Evolutionary conservation across 2,888 invertebrate species (phyloP).

Genomic region (Apamea crenata): DNA sequence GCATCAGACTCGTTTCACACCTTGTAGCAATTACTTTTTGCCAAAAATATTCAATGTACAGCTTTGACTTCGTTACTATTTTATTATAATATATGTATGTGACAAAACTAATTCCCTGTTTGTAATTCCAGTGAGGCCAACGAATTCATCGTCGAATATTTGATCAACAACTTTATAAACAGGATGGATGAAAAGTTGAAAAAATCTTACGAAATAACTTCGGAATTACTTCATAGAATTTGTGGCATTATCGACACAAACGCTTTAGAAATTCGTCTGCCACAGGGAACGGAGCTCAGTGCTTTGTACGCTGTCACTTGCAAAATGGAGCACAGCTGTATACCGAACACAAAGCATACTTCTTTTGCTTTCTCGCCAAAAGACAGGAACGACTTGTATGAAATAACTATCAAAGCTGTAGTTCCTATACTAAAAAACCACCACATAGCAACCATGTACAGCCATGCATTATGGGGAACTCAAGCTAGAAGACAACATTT

Average conservation of each 20-base stretch:
- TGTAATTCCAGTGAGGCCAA: conserved; percentile 91
- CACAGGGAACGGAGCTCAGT: conserved; percentile 93
- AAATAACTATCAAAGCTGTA: conserved; percentile 92
- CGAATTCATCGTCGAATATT: conserved; percentile 91
- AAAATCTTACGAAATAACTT: conserved; percentile 86
- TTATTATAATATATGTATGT: no score
- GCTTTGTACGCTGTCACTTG: conserved; percentile 94
- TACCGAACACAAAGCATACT: conserved; percentile 94
- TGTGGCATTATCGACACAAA: conserved; percentile 96
- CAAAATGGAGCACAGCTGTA: conserved; percentile 95
- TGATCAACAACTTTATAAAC: conserved; percentile 91
- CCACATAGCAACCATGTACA: conserved; percentile 95
- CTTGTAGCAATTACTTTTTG: neutral
- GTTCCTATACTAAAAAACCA: conserved; percentile 92
- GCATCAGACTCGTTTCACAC: neutral
- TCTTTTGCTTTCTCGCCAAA: conserved; percentile 91
- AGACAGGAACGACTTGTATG: conserved; percentile 90
- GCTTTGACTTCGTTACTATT: neutral
- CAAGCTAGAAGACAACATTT: conserved; percentile 95
- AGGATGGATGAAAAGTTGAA: conserved; percentile 86
- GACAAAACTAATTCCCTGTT: conserved; percentile 37
- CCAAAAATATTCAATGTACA: neutral
- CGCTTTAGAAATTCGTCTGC: conserved; percentile 93
- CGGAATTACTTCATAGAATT: conserved; percentile 92
- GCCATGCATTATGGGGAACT: conserved; percentile 97